Evolutionary conservation across 2,113 vertebrate genomes (phyloP).

Genomic region (Zosterops borbonicus): DNA sequence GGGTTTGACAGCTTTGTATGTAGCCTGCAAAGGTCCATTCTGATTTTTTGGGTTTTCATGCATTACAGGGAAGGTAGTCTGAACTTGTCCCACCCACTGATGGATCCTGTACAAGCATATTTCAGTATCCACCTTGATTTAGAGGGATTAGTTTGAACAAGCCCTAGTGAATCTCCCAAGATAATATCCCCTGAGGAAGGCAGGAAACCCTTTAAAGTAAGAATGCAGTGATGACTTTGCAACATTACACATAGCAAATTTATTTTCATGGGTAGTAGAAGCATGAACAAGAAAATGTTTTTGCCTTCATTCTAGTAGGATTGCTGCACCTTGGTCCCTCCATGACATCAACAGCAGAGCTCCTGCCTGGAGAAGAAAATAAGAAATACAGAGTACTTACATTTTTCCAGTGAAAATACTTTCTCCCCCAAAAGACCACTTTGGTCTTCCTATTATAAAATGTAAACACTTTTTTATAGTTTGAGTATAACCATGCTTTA

Average conservation of each 20-base stretch:
- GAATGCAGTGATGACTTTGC: background rate
- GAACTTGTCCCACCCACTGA: background rate
- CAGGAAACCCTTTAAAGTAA: background rate
- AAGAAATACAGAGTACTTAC: slow-evolving; percentile 8
- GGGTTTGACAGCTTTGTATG: background rate
- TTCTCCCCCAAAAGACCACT: slow-evolving; percentile 43
- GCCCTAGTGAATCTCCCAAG: background rate
- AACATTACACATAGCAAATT: background rate
- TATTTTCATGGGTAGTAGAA: background rate
- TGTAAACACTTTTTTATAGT: slow-evolving; percentile 34
- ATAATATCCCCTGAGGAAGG: background rate
- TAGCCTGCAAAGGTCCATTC: background rate
- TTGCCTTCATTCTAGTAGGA: background rate
- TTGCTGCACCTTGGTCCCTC: background rate
- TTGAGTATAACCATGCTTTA: slow-evolving; percentile 35
- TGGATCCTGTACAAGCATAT: background rate
- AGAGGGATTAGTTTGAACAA: background rate
- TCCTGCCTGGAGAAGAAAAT: slow-evolving; percentile 14
- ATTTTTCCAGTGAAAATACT: slow-evolving; percentile 37
- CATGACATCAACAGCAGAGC: slow-evolving; percentile 5
- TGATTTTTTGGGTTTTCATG: background rate
- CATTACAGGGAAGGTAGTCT: background rate
- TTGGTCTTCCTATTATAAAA: slow-evolving; percentile 46
- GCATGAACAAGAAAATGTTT: background rate
- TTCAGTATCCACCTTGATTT: background rate